Base-by-base conservation (phyloP, 1,140 invertebrate species). In the Drosophila pruinosa region DNA sequence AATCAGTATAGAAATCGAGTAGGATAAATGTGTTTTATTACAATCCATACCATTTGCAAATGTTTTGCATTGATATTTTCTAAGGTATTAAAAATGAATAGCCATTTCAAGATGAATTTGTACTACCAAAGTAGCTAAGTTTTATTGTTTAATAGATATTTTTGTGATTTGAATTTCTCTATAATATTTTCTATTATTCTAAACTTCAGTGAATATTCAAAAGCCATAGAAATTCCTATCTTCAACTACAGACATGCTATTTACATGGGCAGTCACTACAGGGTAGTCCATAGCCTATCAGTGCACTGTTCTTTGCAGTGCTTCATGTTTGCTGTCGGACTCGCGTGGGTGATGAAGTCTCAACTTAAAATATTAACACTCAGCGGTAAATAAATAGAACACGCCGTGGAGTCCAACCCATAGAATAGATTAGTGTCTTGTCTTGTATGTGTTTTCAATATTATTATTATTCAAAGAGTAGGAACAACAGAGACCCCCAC, bases 401-500 rank as follows among this genome's bases (percentile, higher is more conserved):
- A 63, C 48, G 48, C 28, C 64, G 39, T 47, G 67, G 65, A 64
- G 36, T 65, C 36, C 52, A n/a, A 34, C 14, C 54, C 70, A 83
- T 78, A 45, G 81, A 83, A 85, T 75, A 80, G 57, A 53, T 61
- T 7, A 10, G 3, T 17, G 38, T 39, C 7, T 21, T 53, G 36
- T 47, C 24, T 65, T 75, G 56, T 78, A 82, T 81, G 75, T 75
- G 39, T 75, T 78, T 82, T 78, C 81, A 80, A 86, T 86, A 61
- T 67, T 52, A 52, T 43, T 65, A 36, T 41, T 50, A 52, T 36
- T 39, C 15, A 45, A 52, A 36, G 28, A 28, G 41, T 34, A 41
- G 56, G 24, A 61, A 39, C 28, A 58, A 82, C 47, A 75, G 41
- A 67, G 54, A 53, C 53, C 74, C 65, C 69, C 36, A 48, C 69